phyloP scores from a whole-genome alignment of 1,140 invertebrate genomes.

The Eriocheir sinensis region DNA sequence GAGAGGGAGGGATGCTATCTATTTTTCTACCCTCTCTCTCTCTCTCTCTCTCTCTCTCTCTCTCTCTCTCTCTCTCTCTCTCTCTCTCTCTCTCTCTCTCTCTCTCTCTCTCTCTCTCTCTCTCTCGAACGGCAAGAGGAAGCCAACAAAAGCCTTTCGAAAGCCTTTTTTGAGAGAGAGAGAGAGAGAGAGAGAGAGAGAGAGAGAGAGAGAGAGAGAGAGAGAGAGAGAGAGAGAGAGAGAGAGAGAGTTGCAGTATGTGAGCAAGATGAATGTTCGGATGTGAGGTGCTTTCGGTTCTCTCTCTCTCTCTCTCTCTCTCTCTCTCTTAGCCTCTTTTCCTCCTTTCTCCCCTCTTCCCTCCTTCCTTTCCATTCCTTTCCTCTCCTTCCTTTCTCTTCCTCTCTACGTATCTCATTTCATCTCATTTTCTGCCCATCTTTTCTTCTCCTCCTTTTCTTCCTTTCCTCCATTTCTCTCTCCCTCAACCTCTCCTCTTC shows the following conservation, averaged over 20 bases:
- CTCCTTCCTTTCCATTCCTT: not conserved
- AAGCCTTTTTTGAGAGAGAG: too few relatives aligned
- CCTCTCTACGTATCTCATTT: not conserved
- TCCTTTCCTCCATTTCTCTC: not conserved
- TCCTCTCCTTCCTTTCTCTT: conserved; percentile 2
- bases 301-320: conserved; percentile 37
- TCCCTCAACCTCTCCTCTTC: not conserved
- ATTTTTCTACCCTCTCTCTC: too few relatives aligned
- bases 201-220: too few relatives aligned
- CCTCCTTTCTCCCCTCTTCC: not conserved
- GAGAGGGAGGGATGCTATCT: not conserved
- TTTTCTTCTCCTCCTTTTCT: not conserved
- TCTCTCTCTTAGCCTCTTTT: not conserved
- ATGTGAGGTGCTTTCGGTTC: not conserved
- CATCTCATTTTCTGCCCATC: not conserved
- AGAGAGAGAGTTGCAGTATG: not conserved
- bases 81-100: conserved; percentile 32
- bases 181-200: too few relatives aligned
- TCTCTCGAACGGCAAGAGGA: too few relatives aligned
- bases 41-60: not conserved
- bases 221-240: conserved; percentile 19
- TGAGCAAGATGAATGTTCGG: not conserved
- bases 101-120: conserved; percentile 31
- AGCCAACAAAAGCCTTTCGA: too few relatives aligned
- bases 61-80: not conserved